Base-by-base conservation (phyloP, 64 coral and sea anemone species). In the Acropora tenuis region DNA sequence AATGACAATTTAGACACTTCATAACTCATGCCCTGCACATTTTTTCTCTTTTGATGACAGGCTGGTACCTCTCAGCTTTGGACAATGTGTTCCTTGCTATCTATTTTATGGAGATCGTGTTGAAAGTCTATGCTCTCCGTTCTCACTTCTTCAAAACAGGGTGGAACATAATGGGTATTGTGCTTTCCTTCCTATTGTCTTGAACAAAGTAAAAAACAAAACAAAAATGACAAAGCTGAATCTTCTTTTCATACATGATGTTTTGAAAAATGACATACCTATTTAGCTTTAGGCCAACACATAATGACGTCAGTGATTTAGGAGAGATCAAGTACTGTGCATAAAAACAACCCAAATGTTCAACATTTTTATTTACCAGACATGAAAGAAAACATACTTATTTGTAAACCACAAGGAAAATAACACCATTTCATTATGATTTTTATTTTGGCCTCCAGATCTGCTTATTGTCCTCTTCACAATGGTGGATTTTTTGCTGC, bases 111-210 rank as follows among this genome's bases (percentile, higher is more conserved):
- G 97, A 99, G 63, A 96, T 96, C 16, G 91, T 99, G 16, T 69
- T 99, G 3, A 99, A 99, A 84, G 78, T 99, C 0, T 99, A 99
- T 48, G 97, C 97, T 0, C 87, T 96, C 9, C 90, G 89, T 2
- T 84, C 72, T 11, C 75, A 74, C n/a, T 96, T 99, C 53, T 99
- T 99, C 89, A 96, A 87, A 41, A 95, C 94, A 46, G 97, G 97
- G 66, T 99, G 97, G 97, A 99, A 99, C 75, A 93, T 99, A n/a
- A 99, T 99, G 97, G 97, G 97, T 96, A 94, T 30, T 80, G 1
- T 40, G 17, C 16, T 16, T 71, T 81, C 41, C 47, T 90, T 30
- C 30, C 30, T 30, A 30, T 30, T 30, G 30, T 30, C 30, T 30
- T 30, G 30, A 30, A 30, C 30, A 30, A 30, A 30, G 30, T 30